Base-by-base conservation (phyloP, 2,888 invertebrate species). In the Cantharis lateralis region DNA sequence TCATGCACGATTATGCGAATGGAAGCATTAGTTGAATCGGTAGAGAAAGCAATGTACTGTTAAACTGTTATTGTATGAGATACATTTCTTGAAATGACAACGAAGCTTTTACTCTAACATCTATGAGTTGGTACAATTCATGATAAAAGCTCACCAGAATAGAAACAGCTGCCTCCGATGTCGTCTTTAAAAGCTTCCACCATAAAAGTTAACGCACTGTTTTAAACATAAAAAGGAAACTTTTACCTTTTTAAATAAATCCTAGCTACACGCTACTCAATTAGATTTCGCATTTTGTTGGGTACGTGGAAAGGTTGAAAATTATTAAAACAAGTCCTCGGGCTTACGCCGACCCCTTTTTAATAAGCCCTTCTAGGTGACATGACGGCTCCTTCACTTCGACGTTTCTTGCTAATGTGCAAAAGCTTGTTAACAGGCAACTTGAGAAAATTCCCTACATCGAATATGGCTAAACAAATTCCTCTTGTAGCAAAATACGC, bases 21-120 rank as follows among this genome's bases (percentile, higher is more conserved):
- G 75, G 78, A 73, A 76, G 79, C 79, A 80, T 81, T 81, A 77
- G 75, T 70, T 68, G 71, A 76, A 73, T 77, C 70, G 77, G 15
- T 76, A 68, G 62, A 70, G 71, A 76, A 79, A 78, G 80, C 80
- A 82, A 82, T 82, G 82, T 81, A 82, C 82, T 82, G 82, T 82
- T 82, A 82, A 82, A 82, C 80, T 77, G 81, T 82, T 82, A 82
- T 82, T 78, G 79, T 76, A 69, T 68, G 73, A 80, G 80, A 80
- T 80, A 81, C 79, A 79, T 81, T 81, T 77, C 74, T 78, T 78
- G 63, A 68, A 76, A 74, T 76, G 71, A 72, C 72, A 70, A 68
- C 64, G 72, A 73, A 76, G 75, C 73, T 72, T 73, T 77, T 75
- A 74, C 72, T 62, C 18, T 75, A 72, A 72, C 69, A 74, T 68